Percentiles rank a stretch among this genome's conserved stretches.
These are phyloP conservation scores for Alligator mississippiensis DNA, from an alignment of 2,113 vertebrate genomes.

Conservation along the genomic window DNA sequence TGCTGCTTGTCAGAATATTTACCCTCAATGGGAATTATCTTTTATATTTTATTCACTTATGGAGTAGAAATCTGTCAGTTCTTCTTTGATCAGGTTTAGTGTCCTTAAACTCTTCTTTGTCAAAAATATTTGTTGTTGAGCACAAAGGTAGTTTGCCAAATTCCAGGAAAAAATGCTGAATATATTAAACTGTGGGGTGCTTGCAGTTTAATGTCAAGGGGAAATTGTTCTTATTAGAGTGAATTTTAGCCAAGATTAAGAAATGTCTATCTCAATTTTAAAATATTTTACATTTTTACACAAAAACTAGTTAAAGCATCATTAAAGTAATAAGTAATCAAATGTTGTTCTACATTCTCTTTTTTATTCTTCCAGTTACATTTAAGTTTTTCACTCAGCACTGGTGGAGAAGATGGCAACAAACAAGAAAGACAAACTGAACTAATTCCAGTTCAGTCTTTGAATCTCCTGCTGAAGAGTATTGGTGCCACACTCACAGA, in stretches of 20 bases:
- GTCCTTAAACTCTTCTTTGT: background rate
- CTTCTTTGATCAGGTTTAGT: background rate
- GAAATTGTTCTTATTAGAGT: background rate
- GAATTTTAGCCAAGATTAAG: background rate
- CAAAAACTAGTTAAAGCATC: too few relatives aligned
- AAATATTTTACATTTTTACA: background rate
- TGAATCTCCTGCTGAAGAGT: slow-evolving; percentile 93
- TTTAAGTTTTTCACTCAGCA: slow-evolving; percentile 92
- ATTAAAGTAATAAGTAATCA: background rate
- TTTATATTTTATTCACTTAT: background rate
- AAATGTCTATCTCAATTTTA: background rate
- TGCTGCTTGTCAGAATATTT: background rate
- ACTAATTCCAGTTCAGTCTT: slow-evolving; percentile 79
- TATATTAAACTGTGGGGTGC: background rate
- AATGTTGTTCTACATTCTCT: background rate
- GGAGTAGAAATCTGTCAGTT: background rate
- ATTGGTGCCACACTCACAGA: slow-evolving; percentile 95
- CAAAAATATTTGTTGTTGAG: background rate
- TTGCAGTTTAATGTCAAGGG: background rate
- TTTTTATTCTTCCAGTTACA: slow-evolving; percentile 83
- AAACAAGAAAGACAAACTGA: slow-evolving; percentile 80
- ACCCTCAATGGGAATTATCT: background rate
- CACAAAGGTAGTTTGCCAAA: background rate
- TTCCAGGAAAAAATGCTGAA: too few relatives aligned
- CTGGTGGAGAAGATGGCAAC: slow-evolving; percentile 88